Conservation (phyloP, 2,113 vertebrate genomes). For the Naja naja region DNA sequence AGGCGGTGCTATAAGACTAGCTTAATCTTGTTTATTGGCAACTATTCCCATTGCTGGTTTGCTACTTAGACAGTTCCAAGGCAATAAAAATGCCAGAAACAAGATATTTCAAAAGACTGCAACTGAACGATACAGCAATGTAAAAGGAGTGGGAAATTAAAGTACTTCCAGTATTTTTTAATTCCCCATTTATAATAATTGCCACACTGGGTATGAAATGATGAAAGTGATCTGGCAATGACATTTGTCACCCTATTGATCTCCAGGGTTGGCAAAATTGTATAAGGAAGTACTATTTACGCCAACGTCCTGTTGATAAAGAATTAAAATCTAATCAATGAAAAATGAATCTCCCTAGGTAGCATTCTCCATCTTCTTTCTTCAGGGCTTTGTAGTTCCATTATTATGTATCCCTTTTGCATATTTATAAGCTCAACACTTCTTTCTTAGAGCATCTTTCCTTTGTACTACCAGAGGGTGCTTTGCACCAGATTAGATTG, state of each 20-base stretch:
- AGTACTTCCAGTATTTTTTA: background rate
- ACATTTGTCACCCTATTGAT: background rate
- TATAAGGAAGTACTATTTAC: background rate
- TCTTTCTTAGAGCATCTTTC: background rate
- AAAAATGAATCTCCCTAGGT: background rate
- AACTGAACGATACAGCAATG: background rate
- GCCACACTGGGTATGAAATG: background rate
- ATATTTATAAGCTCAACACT: background rate
- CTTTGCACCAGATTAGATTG: background rate
- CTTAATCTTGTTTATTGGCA: constrained; percentile 37
- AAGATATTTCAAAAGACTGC: background rate
- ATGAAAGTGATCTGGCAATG: background rate
- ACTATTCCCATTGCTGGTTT: constrained; percentile 42
- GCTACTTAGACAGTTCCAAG: constrained; percentile 16
- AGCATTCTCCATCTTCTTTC: background rate
- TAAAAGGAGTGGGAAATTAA: background rate
- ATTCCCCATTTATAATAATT: background rate
- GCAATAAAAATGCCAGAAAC: constrained; percentile 41
- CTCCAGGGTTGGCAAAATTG: background rate
- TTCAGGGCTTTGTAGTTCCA: background rate
- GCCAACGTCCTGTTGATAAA: background rate
- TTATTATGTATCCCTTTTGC: background rate
- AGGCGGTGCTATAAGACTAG: background rate
- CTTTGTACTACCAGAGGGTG: background rate
- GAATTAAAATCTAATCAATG: background rate